Evolutionary conservation across 2,888 invertebrate species (phyloP), one percentile per base, ranked within the genome.

Genomic region (Calliopum simillimum): DNA sequence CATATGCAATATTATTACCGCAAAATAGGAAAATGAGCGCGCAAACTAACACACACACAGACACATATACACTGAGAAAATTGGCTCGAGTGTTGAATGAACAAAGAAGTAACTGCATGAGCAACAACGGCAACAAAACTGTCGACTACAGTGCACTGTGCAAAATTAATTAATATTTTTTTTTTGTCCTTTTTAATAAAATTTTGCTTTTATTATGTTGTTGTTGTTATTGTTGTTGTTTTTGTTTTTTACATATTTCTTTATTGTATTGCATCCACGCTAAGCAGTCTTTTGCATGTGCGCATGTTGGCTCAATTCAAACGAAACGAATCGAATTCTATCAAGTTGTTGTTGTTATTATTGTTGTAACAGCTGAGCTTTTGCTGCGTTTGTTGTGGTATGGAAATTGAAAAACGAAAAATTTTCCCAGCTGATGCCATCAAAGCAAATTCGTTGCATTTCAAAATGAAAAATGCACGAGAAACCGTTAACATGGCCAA

Each of bases 1-100:
- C 63, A 63, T 33, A 16, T 19, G 41, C 51, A 63, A 63, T 51
- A n/a, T 33, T 63, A 46, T 21, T 62, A 46, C 44, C n/a, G 25
- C 33, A 23, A 62, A 62, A 47, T 47, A 19, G 43, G n/a, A 47
- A 21, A 62, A 53, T 53, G 53, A n/a, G 12, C 33, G 33, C 33
- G 8, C 8, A 33, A 33, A 8, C 33, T 8, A 33, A 33, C 3
- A 4, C 53, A 23, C 21, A 53, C 53, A 23, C 23, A 53, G 1
- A 6, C 53, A 53, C 53, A 53, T 8, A 19, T 6, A 1, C 8
- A 33, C 8, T 1, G 8, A 8, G 1, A 0, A 33, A 33, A 23
- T 14, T 21, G 53, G 21, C 53, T 19, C 53, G 53, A 53, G 53
- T 53, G 53, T 4, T 6, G 19, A 23, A 23, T 13, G 13, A 53